A percentile compares a stretch with the other conserved stretches of the same genome.
Evolutionary conservation across 2,797 vertebrate species (phyloP).

Genomic region (Limosa lapponica): DNA sequence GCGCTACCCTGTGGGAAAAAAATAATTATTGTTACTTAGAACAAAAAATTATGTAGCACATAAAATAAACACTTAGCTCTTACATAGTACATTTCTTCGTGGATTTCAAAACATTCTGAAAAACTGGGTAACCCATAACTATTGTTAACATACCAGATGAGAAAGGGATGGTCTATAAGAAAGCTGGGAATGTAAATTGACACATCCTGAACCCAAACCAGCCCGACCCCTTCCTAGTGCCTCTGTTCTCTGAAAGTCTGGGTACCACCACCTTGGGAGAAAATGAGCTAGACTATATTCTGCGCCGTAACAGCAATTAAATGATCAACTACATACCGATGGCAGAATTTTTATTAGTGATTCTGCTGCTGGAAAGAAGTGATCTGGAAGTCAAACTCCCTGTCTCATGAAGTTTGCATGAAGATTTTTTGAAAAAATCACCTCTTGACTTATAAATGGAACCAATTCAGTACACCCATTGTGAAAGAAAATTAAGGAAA

Average conservation of each 20-base stretch:
- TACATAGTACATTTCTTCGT: not conserved
- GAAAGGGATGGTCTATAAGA: not conserved
- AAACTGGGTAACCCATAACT: not conserved
- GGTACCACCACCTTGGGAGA: not conserved
- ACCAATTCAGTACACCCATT: not conserved
- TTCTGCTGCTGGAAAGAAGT: not conserved
- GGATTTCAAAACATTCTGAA: not conserved
- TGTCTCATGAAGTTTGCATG: not conserved
- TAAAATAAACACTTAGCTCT: conserved; percentile 24
- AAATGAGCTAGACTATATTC: not conserved
- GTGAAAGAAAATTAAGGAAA: not conserved
- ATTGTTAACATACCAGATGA: not conserved
- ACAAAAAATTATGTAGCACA: not conserved
- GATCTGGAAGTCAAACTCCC: conserved; percentile 10
- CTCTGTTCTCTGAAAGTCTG: not conserved
- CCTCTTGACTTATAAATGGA: conserved; percentile 5
- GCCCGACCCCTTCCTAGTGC: not conserved
- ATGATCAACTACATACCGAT: not conserved
- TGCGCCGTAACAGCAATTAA: not conserved
- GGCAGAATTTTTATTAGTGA: not conserved
- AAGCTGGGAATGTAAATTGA: not conserved
- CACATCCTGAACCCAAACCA: not conserved
- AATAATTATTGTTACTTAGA: not conserved
- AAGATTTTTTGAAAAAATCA: not conserved
- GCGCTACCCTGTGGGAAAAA: accelerated